Percentiles rank a stretch among this genome's conserved stretches.
Conservation (phyloP, 2,113 vertebrate species). For the Butastur rufipennis region DNA sequence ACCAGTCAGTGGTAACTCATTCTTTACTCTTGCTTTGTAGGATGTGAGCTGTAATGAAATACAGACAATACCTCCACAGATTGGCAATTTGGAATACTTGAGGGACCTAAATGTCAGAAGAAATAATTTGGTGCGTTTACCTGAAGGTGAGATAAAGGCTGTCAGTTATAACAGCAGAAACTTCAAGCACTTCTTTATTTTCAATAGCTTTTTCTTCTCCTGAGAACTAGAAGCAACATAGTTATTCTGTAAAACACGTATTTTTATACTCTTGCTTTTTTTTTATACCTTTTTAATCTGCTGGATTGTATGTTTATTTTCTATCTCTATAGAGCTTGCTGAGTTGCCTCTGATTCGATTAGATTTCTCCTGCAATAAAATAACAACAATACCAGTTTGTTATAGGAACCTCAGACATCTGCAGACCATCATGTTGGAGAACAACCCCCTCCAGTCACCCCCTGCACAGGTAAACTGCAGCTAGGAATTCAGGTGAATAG, state of each 20-base stretch:
- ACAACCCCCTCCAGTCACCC: conserved; percentile 93
- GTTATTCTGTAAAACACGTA: background rate
- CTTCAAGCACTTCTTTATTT: background rate
- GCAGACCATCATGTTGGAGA: conserved; percentile 91
- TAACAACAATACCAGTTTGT: conserved; percentile 90
- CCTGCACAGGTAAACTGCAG: conserved; percentile 88
- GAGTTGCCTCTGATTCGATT: conserved; percentile 92
- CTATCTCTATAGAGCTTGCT: conserved; percentile 84
- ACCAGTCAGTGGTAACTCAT: background rate
- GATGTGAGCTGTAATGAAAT: conserved; percentile 98
- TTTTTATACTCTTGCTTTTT: background rate
- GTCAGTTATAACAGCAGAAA: background rate
- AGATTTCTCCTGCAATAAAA: conserved; percentile 98
- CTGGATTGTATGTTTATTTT: conserved; percentile 20
- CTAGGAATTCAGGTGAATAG: background rate
- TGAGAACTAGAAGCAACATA: background rate
- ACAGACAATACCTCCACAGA: conserved; percentile 90
- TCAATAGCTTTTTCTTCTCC: background rate
- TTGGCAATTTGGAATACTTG: conserved; percentile 86
- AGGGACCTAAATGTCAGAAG: conserved; percentile 93
- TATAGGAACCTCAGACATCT: conserved; percentile 90
- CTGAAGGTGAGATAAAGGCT: conserved; percentile 80
- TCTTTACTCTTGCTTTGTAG: conserved; percentile 68
- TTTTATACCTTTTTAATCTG: background rate
- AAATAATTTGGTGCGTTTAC: conserved; percentile 89